These are phyloP conservation scores for Dendronephthya gigantea DNA, from an alignment of 64 coral and sea anemone genomes.

Conservation along the genomic window DNA sequence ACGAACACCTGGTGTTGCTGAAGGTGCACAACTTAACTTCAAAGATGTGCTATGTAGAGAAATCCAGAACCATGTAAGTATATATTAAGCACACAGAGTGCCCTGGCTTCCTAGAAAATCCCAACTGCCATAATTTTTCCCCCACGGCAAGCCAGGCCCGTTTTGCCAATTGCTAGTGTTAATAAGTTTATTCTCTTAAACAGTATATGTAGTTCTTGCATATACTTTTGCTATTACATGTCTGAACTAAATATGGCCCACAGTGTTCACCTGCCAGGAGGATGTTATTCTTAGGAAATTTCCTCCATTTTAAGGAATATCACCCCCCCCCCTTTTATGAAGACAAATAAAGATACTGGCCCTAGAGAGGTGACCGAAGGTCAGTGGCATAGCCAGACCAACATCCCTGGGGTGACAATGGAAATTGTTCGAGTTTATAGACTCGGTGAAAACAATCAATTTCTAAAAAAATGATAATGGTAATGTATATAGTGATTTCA, in stretches of 20 bases:
- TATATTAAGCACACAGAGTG: neutral
- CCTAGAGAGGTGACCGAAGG: no score
- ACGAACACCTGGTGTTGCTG: neutral
- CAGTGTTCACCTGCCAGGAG: neutral
- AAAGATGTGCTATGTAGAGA: neutral
- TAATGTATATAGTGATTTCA: no score
- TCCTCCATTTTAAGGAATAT: neutral
- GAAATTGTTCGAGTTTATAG: no score
- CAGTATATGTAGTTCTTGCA: neutral
- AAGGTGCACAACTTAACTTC: neutral
- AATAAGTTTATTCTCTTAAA: neutral
- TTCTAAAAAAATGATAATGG: no score
- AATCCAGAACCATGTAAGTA: neutral
- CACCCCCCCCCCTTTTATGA: neutral
- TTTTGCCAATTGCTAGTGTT: neutral
- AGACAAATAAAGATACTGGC: neutral
- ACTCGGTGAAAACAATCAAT: no score
- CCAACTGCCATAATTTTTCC: neutral
- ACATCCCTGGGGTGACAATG: no score
- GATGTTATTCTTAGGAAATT: neutral
- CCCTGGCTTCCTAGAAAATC: neutral
- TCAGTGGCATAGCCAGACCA: no score
- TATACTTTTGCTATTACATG: neutral
- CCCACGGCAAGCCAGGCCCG: neutral
- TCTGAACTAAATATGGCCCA: neutral